A percentile compares a stretch with the other conserved stretches of the same genome.
Evolutionary conservation across 1,140 invertebrate species (phyloP).

Genomic region (Teleopsis dalmanni): DNA sequence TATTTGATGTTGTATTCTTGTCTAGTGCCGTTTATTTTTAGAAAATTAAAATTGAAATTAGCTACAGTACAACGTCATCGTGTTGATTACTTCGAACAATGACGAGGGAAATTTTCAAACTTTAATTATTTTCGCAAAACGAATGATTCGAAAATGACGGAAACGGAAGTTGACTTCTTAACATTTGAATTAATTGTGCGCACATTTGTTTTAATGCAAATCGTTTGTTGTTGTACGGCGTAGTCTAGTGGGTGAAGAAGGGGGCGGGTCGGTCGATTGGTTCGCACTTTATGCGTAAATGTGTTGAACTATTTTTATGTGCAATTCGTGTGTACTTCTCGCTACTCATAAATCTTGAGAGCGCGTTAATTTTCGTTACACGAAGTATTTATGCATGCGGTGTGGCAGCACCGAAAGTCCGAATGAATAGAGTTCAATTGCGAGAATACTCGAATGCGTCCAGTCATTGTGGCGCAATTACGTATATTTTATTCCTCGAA

Average conservation of each 20-base stretch:
- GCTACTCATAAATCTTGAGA: slow-evolving; percentile 9
- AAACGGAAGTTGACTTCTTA: slow-evolving; percentile 3
- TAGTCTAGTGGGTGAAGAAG: neutral
- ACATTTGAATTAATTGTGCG: slow-evolving; percentile 5
- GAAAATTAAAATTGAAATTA: too few relatives aligned
- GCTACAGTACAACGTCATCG: too few relatives aligned
- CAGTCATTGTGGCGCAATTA: slow-evolving; percentile 21
- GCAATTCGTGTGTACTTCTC: slow-evolving; percentile 3
- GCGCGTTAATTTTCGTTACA: slow-evolving; percentile 1
- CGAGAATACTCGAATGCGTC: slow-evolving; percentile 5
- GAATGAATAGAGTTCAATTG: neutral
- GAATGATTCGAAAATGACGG: neutral
- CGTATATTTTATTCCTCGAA: slow-evolving; percentile 24
- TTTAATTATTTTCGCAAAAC: slow-evolving; percentile 7
- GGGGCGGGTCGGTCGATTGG: neutral
- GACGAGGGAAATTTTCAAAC: neutral
- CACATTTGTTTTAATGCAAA: neutral
- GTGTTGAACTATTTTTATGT: neutral
- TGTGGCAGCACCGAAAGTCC: neutral
- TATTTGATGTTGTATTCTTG: too few relatives aligned
- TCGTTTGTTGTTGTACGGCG: neutral
- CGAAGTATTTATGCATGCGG: slow-evolving; percentile 5
- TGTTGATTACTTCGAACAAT: too few relatives aligned
- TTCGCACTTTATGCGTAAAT: neutral
- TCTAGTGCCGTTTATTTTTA: too few relatives aligned